Evolutionary conservation across 2,113 vertebrate species (phyloP).

Genomic region (Copsychus sechellarum): DNA sequence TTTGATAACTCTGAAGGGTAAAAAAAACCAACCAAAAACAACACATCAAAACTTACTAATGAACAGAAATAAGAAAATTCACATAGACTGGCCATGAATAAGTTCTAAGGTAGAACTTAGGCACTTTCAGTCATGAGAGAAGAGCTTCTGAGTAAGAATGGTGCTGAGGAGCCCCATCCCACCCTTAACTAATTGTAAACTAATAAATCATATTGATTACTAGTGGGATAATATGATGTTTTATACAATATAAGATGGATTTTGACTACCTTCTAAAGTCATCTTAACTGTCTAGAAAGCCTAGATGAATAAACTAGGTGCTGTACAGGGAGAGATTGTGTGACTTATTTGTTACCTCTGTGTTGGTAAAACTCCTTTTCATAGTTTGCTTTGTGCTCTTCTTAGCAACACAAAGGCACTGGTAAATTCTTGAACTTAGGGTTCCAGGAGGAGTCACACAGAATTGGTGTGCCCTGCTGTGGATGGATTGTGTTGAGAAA

Average conservation of each 20-base stretch:
- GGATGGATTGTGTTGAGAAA: background rate
- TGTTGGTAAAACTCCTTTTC: background rate
- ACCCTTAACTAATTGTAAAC: background rate
- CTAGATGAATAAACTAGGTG: background rate
- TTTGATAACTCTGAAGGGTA: background rate
- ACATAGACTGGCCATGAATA: background rate
- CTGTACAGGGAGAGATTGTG: background rate
- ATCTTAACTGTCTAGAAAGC: background rate
- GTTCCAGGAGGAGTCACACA: background rate
- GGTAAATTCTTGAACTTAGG: background rate
- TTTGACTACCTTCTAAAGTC: background rate
- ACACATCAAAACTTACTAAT: background rate
- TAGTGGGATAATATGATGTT: background rate
- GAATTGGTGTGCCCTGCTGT: background rate
- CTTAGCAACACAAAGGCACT: rapidly evolving
- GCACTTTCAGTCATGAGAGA: background rate
- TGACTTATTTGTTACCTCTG: background rate
- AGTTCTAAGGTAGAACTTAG: background rate
- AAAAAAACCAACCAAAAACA: background rate
- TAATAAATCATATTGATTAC: background rate
- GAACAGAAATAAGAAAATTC: background rate
- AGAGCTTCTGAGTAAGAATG: background rate
- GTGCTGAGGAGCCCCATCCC: rapidly evolving
- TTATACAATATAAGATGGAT: background rate
- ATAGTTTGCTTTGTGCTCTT: background rate